Evolutionary conservation across 2,888 invertebrate genomes (phyloP), one percentile per base, ranked within the genome.

Genomic region (Chromoteleia sp.): DNA sequence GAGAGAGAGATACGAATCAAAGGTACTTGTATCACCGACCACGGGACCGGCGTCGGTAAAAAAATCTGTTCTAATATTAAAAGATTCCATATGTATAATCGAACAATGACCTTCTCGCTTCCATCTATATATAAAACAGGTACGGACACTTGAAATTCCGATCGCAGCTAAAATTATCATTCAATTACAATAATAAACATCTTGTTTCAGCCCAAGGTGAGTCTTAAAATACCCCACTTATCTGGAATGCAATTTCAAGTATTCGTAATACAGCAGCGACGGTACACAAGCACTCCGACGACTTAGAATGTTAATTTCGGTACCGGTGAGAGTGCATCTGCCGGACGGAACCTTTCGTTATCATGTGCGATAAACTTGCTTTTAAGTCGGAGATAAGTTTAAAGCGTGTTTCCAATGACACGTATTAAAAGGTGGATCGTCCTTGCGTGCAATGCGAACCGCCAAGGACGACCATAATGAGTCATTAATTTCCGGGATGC

Each of bases 171-270:
- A 78, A 78, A 78, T 78, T 73, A 78, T 73, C 71, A 59, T 71
- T 65, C 58, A 63, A 67, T 78, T 78, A 52, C 50, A 67, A 67
- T 58, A 78, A 78, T 71, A 58, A 59, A 65, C 71, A 56, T 78
- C 61, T 50, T 52, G 58, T 59, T 54, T 54, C 61, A 50, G 39
- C 15, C 45, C 14, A 41, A 65, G 50, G 59, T 43, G 36, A 56
- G 45, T 50, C 30, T 65, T 58, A 39, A 78, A 78, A 78, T 71
- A 65, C 39, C 58, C 56, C 41, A 56, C 41, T 78, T 78, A 78
- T 78, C 65, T 65, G 48, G 33, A 58, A 71, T 71, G 70, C 52
- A 48, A 58, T 58, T 65, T 65, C 33, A 65, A 58, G 70, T 65
- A 58, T 78, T 41, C 43, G 56, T 25, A 43, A 58, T 50, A 39